Evolutionary conservation across 2,113 vertebrate species (phyloP).

Genomic region (Empidonax alnorum): DNA sequence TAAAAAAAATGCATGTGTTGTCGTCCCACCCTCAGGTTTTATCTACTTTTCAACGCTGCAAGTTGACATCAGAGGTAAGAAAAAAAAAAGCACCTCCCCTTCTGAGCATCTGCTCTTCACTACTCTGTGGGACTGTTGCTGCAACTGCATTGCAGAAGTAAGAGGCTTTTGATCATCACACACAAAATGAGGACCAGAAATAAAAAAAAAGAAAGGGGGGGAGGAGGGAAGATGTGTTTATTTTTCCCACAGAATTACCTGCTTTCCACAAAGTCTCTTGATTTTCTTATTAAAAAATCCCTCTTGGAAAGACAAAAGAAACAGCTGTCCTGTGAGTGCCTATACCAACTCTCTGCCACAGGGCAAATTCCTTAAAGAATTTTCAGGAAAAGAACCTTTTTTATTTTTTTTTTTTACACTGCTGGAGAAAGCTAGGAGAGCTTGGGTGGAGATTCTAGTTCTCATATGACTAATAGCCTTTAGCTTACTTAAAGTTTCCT

Average conservation of each 20-base stretch:
- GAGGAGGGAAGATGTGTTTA: neutral
- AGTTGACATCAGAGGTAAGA: neutral
- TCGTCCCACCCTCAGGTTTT: neutral
- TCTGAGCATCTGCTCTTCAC: neutral
- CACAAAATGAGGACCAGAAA: neutral
- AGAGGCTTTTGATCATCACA: neutral
- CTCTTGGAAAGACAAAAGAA: neutral
- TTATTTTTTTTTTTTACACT: neutral
- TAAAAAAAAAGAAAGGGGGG: neutral
- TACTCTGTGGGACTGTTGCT: neutral
- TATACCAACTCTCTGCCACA: neutral
- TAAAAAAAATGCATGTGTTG: neutral
- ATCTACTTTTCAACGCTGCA: neutral
- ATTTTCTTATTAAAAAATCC: neutral
- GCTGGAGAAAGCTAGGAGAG: neutral
- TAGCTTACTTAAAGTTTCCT: slow-evolving; percentile 58
- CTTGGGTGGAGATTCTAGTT: slow-evolving; percentile 43
- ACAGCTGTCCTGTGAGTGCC: neutral
- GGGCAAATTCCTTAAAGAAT: neutral
- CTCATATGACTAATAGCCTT: slow-evolving; percentile 30
- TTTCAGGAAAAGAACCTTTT: neutral
- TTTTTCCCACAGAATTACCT: neutral
- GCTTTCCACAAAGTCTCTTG: neutral
- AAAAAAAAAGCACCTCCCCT: neutral
- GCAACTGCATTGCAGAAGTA: neutral